Evolutionary conservation across 2,888 invertebrate genomes (phyloP).

Genomic region (Tromatobia lineatoria): DNA sequence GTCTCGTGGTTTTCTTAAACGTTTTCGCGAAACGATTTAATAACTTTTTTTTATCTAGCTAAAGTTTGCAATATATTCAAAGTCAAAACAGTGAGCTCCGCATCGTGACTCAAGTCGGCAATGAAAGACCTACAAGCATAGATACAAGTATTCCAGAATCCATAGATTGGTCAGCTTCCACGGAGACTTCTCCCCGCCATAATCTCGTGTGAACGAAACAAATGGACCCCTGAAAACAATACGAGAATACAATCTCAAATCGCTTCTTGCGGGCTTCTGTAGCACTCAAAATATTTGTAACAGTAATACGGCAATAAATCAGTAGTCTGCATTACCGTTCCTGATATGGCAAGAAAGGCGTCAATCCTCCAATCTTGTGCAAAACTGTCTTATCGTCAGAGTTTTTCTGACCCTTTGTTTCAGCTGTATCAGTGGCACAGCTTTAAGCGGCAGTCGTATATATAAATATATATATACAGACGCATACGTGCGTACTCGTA

Average conservation of each 20-base stretch:
- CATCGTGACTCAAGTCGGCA: neutral
- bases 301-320: slow-evolving; percentile 27
- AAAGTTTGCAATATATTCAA: neutral
- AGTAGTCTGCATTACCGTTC: slow-evolving; percentile 27
- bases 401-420: slow-evolving; percentile 64
- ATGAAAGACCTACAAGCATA: neutral
- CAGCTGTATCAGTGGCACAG: slow-evolving; percentile 13
- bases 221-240: slow-evolving; percentile 62
- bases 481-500: slow-evolving; percentile 53
- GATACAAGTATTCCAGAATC: neutral
- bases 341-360: slow-evolving; percentile 23
- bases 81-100: slow-evolving; percentile 23
- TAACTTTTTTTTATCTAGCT: too few species aligned
- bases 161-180: neutral
- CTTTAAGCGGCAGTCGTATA: slow-evolving; percentile 12
- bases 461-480: neutral
- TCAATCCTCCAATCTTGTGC: slow-evolving; percentile 53
- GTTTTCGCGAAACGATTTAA: too few species aligned
- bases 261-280: neutral
- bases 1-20: too few species aligned
- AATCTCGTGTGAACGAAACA: slow-evolving; percentile 34
- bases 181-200: neutral
- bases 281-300: slow-evolving; percentile 28
- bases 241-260: slow-evolving; percentile 39
- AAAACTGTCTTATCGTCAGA: slow-evolving; percentile 44